phyloP scores from a whole-genome alignment of 2,797 vertebrate species.

The Spinus olivaceus region DNA sequence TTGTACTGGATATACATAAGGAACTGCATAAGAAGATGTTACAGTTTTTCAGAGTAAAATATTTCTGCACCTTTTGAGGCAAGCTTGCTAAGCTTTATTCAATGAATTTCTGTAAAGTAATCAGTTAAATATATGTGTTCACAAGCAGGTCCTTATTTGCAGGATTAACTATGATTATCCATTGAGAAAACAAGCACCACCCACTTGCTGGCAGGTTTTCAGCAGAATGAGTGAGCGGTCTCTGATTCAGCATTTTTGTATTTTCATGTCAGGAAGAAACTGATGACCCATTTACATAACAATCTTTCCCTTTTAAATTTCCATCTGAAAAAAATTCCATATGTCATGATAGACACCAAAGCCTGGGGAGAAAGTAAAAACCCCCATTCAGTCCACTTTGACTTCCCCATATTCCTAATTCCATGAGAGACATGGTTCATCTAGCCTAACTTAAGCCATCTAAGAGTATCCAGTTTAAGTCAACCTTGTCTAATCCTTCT shows the following conservation, averaged over 20 bases:
- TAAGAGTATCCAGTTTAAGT: background rate
- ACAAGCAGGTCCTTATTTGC: background rate
- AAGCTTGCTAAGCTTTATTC: background rate
- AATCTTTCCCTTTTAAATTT: background rate
- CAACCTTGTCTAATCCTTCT: background rate
- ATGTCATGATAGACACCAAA: background rate
- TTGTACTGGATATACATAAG: background rate
- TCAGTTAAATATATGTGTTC: background rate
- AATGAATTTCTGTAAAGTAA: background rate
- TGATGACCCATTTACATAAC: background rate
- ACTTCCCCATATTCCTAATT: background rate
- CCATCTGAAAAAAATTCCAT: background rate
- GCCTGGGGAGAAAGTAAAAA: background rate
- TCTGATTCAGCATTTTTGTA: background rate
- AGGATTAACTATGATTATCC: background rate
- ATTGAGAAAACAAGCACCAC: background rate
- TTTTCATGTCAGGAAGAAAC: background rate
- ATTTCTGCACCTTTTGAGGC: background rate
- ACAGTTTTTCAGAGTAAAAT: background rate
- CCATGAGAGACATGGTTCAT: background rate
- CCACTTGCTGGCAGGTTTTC: background rate
- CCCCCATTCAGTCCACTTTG: background rate
- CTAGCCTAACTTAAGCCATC: background rate
- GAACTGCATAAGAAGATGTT: background rate
- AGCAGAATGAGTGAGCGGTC: background rate